Evolutionary conservation across 1,140 invertebrate genomes (phyloP), one percentile per base, ranked within the genome.

Genomic region (Octopus bimaculoides): DNA sequence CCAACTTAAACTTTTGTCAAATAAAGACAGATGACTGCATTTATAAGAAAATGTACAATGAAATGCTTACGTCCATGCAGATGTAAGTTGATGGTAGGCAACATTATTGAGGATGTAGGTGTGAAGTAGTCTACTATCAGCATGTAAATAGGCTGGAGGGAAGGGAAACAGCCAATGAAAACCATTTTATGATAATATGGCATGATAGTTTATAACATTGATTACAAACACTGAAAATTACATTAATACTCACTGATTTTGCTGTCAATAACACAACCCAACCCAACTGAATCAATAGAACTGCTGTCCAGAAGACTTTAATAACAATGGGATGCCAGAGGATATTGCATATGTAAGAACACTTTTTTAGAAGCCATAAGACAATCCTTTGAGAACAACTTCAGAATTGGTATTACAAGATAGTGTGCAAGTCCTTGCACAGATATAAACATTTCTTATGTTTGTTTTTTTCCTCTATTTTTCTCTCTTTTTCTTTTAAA

Each of bases 381-480:
- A 71, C 8, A 71, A 71, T 71, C 66, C 66, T 71, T 71, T 71
- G 66, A 71, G 66, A n/a, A 71, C 66, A 14, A 71, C 14, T 14
- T 71, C 66, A 71, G 66, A 14, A 14, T n/a, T 71, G 66, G 66
- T 71, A 71, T 71, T 14, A 71, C 66, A 61, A 61, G 66, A 71
- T 20, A 71, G 17, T 71, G 66, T 71, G 66, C 66, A 71, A 71
- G 66, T 71, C 66, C 66, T 71, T 71, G 66, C 66, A 71, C 66
- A 71, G 5, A 71, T 17, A 10, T 6, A 71, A 6, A 71, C 66
- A 71, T 20, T 71, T 71, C 26, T 71, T 17, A 6, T 71, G 17
- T 71, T 14, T 71, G 17, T 71, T 71, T 71, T 20, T 71, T 71
- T 71, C 66, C 17, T 71, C 26, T 71, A n/a, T 71, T 71, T 71